phyloP scores from a whole-genome alignment of 2,797 vertebrate genomes.

The Orestias chungarensis region DNA sequence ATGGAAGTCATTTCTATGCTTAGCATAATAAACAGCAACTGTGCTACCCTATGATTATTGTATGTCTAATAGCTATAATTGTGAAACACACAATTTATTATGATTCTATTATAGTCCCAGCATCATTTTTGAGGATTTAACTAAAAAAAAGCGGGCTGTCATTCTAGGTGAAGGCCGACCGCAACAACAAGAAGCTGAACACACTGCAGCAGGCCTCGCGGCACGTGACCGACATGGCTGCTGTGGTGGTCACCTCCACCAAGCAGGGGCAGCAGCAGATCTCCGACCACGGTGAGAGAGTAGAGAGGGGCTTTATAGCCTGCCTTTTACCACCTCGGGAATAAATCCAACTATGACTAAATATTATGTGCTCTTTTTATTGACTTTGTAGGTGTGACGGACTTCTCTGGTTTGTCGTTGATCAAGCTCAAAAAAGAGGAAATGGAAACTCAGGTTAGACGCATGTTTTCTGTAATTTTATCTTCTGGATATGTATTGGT shows the following conservation, averaged over 20 bases:
- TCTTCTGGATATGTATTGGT: neutral
- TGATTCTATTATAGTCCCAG: neutral
- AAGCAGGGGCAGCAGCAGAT: conserved; percentile 89
- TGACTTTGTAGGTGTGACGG: conserved; percentile 84
- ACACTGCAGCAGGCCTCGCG: conserved; percentile 90
- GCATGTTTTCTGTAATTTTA: too few species aligned
- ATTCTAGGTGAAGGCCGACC: conserved; percentile 92
- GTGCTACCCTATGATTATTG: too few species aligned
- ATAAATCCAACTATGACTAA: neutral
- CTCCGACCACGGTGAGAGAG: conserved; percentile 84
- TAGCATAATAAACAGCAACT: too few species aligned
- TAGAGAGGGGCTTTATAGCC: neutral
- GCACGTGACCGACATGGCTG: conserved; percentile 91
- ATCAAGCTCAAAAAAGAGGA: conserved; percentile 97
- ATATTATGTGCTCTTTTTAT: neutral
- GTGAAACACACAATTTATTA: too few species aligned
- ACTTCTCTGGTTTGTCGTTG: conserved; percentile 92
- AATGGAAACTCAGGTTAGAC: conserved; percentile 93
- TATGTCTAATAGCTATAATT: too few species aligned
- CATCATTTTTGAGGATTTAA: neutral
- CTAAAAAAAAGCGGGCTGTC: neutral
- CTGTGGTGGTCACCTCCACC: conserved; percentile 90
- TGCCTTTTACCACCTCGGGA: neutral
- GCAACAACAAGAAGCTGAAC: conserved; percentile 86
- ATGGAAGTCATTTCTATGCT: too few species aligned